Conservation (phyloP, 1,140 invertebrate genomes). For the Bombus terrestris region DNA sequence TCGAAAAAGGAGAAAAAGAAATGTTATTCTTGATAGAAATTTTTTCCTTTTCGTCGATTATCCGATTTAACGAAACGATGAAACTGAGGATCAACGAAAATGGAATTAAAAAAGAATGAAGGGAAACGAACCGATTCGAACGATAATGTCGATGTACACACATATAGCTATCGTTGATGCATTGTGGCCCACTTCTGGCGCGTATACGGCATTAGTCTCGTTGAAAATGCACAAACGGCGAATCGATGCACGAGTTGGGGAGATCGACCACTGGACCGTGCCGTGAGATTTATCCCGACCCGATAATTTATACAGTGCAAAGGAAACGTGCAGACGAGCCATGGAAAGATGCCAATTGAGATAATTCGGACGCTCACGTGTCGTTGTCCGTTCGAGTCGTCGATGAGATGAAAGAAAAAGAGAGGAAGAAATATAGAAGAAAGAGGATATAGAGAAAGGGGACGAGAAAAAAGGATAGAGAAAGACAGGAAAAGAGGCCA, state of each 20-base stretch:
- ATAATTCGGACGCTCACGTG: constrained; percentile 66
- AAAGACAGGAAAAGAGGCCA: constrained; percentile 26
- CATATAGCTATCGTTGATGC: not conserved
- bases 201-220: not conserved
- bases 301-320: constrained; percentile 68
- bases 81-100: not conserved
- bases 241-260: constrained; percentile 26
- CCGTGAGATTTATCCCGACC: constrained; percentile 58
- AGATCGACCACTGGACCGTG: constrained; percentile 51
- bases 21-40: not conserved
- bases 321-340: constrained; percentile 41
- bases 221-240: constrained; percentile 33
- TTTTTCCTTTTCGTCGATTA: not conserved
- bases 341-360: constrained; percentile 71
- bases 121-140: not conserved
- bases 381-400: not conserved
- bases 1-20: not conserved
- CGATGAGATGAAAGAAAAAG: constrained; percentile 3
- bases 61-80: not conserved
- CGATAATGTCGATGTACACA: constrained; percentile 24
- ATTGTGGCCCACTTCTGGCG: constrained; percentile 25
- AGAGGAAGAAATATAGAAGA: constrained; percentile 6
- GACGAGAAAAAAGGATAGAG: constrained; percentile 6
- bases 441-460: not conserved
- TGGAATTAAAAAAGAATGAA: constrained; percentile 8